phyloP scores from a whole-genome alignment of 2,888 invertebrate species.

The Lomographa bimaculata region DNA sequence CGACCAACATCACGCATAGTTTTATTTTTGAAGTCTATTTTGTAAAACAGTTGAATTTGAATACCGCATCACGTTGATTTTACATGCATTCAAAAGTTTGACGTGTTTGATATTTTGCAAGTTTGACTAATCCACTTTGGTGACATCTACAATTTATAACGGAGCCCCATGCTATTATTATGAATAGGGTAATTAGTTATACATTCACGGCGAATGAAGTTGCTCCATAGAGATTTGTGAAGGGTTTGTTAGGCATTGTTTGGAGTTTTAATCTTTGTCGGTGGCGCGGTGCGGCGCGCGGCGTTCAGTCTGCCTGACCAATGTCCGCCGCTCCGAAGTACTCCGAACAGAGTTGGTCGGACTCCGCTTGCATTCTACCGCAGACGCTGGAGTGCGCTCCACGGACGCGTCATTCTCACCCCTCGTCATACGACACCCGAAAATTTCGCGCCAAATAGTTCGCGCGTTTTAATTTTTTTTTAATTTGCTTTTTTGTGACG shows the following conservation, averaged over 20 bases:
- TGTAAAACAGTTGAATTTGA: no score
- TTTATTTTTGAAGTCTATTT: no score
- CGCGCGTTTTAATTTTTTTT: slow-evolving; percentile 40
- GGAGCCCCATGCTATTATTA: neutral
- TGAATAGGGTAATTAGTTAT: slow-evolving; percentile 12
- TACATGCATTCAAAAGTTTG: no score
- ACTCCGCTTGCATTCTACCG: slow-evolving; percentile 54
- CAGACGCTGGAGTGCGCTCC: slow-evolving; percentile 58
- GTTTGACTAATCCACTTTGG: no score
- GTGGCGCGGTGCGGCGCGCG: slow-evolving; percentile 33
- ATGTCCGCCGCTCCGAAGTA: slow-evolving; percentile 51
- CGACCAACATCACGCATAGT: no score
- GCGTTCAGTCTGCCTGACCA: slow-evolving; percentile 56
- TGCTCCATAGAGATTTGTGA: slow-evolving; percentile 7
- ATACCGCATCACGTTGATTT: no score
- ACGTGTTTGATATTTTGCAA: no score
- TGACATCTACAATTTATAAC: no score
- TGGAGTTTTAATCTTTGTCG: slow-evolving; percentile 39
- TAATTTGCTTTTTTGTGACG: slow-evolving; percentile 20
- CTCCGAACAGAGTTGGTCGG: slow-evolving; percentile 44
- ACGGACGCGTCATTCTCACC: slow-evolving; percentile 42
- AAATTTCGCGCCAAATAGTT: slow-evolving; percentile 67
- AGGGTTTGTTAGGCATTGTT: slow-evolving; percentile 18
- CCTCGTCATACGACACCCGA: slow-evolving; percentile 27
- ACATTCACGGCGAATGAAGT: slow-evolving; percentile 22